phyloP scores from a whole-genome alignment of 2,113 vertebrate genomes.

The Plotosus lineatus region DNA sequence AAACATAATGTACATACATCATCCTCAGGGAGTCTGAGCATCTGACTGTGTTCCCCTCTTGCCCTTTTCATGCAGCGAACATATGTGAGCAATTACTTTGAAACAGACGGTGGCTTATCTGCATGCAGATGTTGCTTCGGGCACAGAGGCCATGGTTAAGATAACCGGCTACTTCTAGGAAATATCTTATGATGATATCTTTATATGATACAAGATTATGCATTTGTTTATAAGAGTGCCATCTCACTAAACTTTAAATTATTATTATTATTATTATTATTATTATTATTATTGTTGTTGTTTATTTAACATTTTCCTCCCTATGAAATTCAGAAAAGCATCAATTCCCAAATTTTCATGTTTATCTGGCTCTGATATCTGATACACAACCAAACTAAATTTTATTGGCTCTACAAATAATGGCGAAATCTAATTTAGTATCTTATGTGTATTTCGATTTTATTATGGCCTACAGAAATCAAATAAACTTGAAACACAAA shows the following conservation, averaged over 20 bases:
- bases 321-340: neutral
- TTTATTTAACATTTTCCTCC: neutral
- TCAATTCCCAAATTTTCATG: neutral
- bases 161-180: slow-evolving; percentile 2
- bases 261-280: too few species aligned
- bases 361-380: neutral
- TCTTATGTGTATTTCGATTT: too few species aligned
- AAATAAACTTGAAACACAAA: too few species aligned
- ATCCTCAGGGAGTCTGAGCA: slow-evolving; percentile 4
- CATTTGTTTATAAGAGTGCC: neutral
- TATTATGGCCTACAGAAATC: too few species aligned
- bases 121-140: slow-evolving; percentile 21
- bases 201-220: neutral
- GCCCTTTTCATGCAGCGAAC: slow-evolving; percentile 11
- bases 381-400: neutral
- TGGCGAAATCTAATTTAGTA: too few species aligned
- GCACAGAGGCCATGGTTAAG: neutral
- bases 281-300: neutral
- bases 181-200: neutral
- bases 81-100: slow-evolving; percentile 31
- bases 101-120: slow-evolving; percentile 36
- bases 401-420: neutral
- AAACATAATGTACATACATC: slow-evolving; percentile 22
- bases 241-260: neutral
- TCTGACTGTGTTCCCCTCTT: slow-evolving; percentile 5